These are phyloP conservation scores for Polietes domitor DNA, from an alignment of 2,888 invertebrate genomes.

Conservation along the genomic window DNA sequence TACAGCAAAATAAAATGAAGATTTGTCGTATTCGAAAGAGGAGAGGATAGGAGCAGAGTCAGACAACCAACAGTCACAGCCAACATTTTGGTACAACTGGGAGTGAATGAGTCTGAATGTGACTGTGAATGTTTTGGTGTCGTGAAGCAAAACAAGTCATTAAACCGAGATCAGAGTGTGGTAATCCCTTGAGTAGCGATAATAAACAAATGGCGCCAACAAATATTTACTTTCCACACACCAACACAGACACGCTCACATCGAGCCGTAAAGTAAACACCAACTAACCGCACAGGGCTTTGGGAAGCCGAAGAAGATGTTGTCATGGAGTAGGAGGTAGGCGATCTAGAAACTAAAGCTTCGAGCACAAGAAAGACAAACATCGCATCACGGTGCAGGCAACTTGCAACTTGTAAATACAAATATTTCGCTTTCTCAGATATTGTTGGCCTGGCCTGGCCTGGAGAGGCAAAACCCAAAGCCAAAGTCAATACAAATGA, in stretches of 20 bases:
- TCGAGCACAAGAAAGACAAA: slow-evolving; percentile 12
- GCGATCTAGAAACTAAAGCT: not conserved
- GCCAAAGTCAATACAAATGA: no score
- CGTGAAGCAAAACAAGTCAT: slow-evolving; percentile 56
- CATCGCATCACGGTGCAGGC: slow-evolving; percentile 3
- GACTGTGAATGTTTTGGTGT: not conserved
- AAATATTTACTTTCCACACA: slow-evolving; percentile 57
- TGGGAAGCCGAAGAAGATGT: not conserved
- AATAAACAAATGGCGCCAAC: slow-evolving; percentile 67
- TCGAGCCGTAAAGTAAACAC: not conserved
- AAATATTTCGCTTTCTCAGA: not conserved
- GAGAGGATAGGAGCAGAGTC: not conserved
- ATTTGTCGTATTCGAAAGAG: slow-evolving; percentile 37
- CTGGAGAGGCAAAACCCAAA: no score
- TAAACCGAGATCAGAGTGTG: slow-evolving; percentile 58
- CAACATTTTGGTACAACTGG: not conserved
- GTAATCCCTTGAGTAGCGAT: slow-evolving; percentile 63
- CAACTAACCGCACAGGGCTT: not conserved
- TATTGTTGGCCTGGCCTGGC: not conserved
- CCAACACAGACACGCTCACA: slow-evolving; percentile 9
- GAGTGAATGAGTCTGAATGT: no score
- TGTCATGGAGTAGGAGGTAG: not conserved
- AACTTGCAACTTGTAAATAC: slow-evolving; percentile 15
- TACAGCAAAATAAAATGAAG: slow-evolving; percentile 44
- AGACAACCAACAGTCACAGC: no score